A percentile compares a stretch with the other conserved stretches of the same genome.
Evolutionary conservation across 2,888 invertebrate genomes (phyloP).

Genomic region (Hipparchia sbordonii): DNA sequence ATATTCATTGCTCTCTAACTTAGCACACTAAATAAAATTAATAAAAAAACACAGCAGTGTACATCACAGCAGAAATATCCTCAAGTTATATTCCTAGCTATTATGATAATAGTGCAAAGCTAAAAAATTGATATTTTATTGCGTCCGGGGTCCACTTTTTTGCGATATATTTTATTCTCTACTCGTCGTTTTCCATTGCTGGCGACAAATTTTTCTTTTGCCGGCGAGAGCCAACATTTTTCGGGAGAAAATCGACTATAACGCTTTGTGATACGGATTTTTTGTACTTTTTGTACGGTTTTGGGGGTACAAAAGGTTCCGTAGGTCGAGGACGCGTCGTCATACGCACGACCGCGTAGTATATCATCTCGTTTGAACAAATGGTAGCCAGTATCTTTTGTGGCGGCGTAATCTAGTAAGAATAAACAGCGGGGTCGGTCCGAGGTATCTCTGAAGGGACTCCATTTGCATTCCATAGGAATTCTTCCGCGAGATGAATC

Average conservation of each 20-base stretch:
- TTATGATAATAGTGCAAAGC: constrained; percentile 42
- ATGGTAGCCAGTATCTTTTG: constrained; percentile 67
- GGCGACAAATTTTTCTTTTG: constrained; percentile 35
- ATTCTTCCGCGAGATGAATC: constrained; percentile 43
- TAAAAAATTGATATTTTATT: constrained; percentile 82
- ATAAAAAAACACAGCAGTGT: constrained; percentile 45
- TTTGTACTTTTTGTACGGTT: constrained; percentile 25
- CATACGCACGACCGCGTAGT: constrained; percentile 75
- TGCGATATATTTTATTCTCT: constrained; percentile 74
- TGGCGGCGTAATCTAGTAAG: constrained; percentile 74
- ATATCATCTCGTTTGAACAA: constrained; percentile 79
- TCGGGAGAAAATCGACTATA: constrained; percentile 44
- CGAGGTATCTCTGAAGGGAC: constrained; percentile 50
- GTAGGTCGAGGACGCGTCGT: constrained; percentile 58
- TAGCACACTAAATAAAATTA: background rate
- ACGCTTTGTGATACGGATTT: constrained; percentile 36
- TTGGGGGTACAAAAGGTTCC: constrained; percentile 45
- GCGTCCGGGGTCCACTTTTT: constrained; percentile 73
- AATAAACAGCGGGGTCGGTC: constrained; percentile 65
- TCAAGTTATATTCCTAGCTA: background rate
- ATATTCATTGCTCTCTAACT: constrained; percentile 30
- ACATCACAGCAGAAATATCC: background rate
- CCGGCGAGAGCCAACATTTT: constrained; percentile 8
- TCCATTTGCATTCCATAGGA: constrained; percentile 52
- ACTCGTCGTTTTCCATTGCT: constrained; percentile 59